Percentiles rank a stretch among this genome's conserved stretches.
These are phyloP conservation scores for Poeciliopsis turrubarensis DNA, from an alignment of 2,113 vertebrate species.

Conservation along the genomic window DNA sequence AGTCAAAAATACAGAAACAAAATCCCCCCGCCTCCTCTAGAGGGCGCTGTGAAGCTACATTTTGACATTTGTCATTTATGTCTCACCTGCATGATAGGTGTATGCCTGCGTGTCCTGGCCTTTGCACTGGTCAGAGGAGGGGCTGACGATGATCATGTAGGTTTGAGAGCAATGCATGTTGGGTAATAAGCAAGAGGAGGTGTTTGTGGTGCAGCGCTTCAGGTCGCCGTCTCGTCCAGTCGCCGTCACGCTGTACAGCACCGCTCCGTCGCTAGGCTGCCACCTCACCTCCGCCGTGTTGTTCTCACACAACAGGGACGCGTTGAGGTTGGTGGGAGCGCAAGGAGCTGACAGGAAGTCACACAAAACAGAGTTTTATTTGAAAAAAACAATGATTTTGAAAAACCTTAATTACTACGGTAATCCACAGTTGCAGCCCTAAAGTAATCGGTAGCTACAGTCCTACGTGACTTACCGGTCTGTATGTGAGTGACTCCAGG, in stretches of 20 bases:
- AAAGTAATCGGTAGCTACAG: too few relatives aligned
- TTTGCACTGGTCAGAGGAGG: conserved; percentile 58
- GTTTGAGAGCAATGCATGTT: conserved; percentile 73
- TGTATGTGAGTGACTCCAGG: conserved; percentile 53
- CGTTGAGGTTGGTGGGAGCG: conserved; percentile 70
- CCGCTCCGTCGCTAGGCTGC: conserved; percentile 51
- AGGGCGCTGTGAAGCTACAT: neutral
- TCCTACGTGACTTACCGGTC: conserved; percentile 63
- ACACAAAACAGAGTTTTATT: neutral
- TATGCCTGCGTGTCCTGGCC: conserved; percentile 49
- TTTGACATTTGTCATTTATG: neutral
- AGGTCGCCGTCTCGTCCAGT: conserved; percentile 47
- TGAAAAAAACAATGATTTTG: neutral
- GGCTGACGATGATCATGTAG: conserved; percentile 72
- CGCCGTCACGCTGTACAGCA: conserved; percentile 69
- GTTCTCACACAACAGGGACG: conserved; percentile 71
- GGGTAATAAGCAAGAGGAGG: conserved; percentile 65
- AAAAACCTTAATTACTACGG: too few relatives aligned
- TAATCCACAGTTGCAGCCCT: too few relatives aligned
- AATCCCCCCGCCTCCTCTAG: too few relatives aligned
- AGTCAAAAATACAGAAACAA: too few relatives aligned
- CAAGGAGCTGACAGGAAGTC: conserved; percentile 76
- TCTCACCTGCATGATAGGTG: conserved; percentile 68
- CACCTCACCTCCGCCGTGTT: conserved; percentile 74
- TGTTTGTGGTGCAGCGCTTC: conserved; percentile 53